Base-by-base conservation (phyloP, 2,113 vertebrate species). In the Perca flavescens region DNA sequence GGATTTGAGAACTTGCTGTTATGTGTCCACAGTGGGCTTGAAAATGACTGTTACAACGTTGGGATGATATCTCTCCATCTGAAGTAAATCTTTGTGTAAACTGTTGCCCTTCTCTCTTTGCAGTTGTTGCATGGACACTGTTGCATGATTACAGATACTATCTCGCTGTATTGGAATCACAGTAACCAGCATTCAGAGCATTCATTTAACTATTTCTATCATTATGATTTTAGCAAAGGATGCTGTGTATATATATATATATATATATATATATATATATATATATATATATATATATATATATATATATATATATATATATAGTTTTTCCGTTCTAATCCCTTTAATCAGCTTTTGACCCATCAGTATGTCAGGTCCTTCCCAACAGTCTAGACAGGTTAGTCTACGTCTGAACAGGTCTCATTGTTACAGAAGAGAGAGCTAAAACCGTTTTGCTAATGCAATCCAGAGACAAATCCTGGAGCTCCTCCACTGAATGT, bases 381-480 rank as follows among this genome's bases (percentile, higher is more conserved):
- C 6, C 52, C 25, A 54, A 28, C 14, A 69, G 74, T 78, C 69
- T 62, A 49, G 61, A 80, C 46, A 77, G 21, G 25, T 36, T 64
- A 36, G 56, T 16, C n/a, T 17, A 10, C 3, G 3, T 62, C 58
- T 40, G 49, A 31, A 50, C 69, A 52, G 40, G 25, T 47, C 53
- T 72, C 52, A 65, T 21, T 47, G 50, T 43, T 15, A 13, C 6
- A 34, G 25, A 50, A 78, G 54, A n/a, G 17, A 16, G 17, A 75
- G 71, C 50, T 15, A 28, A 28, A 6, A 77, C 53, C 21, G 7
- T 73, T 57, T 70, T 49, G 52, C 12, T 2, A 61, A 22, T 54
- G 36, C 28, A 76, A 84, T 43, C 34, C 40, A 58, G 68, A 67
- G 69, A 34, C 34, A 74, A 79, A 75, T 77, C 22, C 71, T 52